phyloP scores from a whole-genome alignment of 1,140 invertebrate species.

The Sarcophaga bullata region DNA sequence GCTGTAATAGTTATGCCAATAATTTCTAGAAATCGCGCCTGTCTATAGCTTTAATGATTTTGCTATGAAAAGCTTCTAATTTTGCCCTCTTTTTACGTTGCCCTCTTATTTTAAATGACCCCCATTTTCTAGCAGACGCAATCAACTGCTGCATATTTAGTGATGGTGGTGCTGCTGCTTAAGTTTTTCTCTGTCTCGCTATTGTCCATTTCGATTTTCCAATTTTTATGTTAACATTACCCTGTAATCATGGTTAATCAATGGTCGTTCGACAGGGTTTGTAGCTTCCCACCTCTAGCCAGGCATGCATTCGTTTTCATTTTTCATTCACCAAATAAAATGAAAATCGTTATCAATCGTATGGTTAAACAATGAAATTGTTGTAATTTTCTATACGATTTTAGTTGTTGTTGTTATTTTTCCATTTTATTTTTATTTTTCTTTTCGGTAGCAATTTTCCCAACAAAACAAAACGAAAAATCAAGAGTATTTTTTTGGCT shows the following conservation, averaged over 20 bases:
- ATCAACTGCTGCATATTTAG: too few relatives aligned
- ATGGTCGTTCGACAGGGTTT: background rate
- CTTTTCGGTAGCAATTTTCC: too few relatives aligned
- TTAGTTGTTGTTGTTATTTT: background rate
- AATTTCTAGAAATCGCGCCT: background rate
- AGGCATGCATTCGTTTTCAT: background rate
- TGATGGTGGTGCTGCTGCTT: too few relatives aligned
- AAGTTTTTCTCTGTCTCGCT: background rate
- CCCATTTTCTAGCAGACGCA: background rate
- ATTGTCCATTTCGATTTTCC: background rate
- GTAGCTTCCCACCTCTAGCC: background rate
- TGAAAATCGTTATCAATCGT: background rate
- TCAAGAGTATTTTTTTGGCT: background rate
- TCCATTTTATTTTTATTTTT: background rate
- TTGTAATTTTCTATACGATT: constrained; percentile 3
- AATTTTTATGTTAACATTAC: background rate
- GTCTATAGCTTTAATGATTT: background rate
- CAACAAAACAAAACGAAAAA: background rate
- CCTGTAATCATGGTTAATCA: constrained; percentile 10
- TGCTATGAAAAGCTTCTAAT: background rate
- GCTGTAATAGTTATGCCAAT: background rate
- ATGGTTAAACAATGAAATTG: constrained; percentile 17
- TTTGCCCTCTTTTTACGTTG: background rate
- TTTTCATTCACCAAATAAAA: constrained; percentile 8
- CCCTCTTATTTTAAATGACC: background rate